Evolutionary conservation across 2,888 invertebrate species (phyloP), one percentile per base, ranked within the genome.

Genomic region (Rhagium mordax): DNA sequence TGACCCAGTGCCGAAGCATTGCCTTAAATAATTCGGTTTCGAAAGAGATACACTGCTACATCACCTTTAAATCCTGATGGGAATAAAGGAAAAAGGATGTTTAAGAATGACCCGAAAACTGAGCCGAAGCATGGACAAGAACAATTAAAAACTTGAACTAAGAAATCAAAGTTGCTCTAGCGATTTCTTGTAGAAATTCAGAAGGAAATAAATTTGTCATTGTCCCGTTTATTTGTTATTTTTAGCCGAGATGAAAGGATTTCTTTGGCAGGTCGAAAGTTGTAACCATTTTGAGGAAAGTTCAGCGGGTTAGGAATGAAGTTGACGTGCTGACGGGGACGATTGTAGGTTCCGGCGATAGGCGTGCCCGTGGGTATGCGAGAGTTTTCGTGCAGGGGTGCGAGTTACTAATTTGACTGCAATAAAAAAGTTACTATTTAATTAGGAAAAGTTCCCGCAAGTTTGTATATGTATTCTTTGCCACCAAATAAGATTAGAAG

Each of bases 141-240:
- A 74, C 72, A 74, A 72, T 74, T 72, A 69, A 27, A 53, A 70
- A 72, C 61, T 48, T 72, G 62, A 47, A 53, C 20, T 48, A 41
- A 65, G 67, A 61, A 74, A 74, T 74, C 67, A 67, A 74, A 75
- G 74, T 75, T 72, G 59, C 67, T 69, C 57, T 27, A 24, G 55
- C 60, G 61, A 65, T 71, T 75, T 66, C 66, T 72, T 55, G 57
- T 69, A 27, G 70, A 72, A 65, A 57, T 53, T 29, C 27, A 64
- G 66, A 66, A 47, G 71, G 49, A 72, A 70, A 72, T 74, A 65
- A 72, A 76, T 76, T 72, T 72, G 70, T 76, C 76, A 70, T 74
- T 72, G 74, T 76, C 72, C 62, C 71, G 55, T 61, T 74, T 62
- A 55, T 74, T 74, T 68, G 69, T 69, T 74, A 73, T 71, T 74